Conservation (phyloP, 2,797 vertebrate species). For the Coracias cyanogaster region DNA sequence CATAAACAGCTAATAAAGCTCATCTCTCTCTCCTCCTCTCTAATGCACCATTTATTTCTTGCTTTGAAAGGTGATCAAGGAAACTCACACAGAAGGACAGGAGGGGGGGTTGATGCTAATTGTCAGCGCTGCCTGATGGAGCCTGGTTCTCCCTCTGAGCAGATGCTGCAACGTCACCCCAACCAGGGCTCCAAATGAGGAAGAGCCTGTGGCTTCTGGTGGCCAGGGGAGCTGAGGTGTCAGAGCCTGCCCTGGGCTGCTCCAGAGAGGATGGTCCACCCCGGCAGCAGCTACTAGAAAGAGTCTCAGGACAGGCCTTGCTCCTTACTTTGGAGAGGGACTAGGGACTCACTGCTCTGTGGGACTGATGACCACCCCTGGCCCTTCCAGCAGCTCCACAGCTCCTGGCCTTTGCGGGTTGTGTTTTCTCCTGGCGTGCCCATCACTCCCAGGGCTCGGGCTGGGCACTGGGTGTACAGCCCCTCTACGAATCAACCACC, state of each 20-base stretch:
- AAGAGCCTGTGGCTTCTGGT: not conserved
- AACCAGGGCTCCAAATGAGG: fast-evolving
- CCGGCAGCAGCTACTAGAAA: fast-evolving
- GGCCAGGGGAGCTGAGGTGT: fast-evolving
- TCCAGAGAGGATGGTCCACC: not conserved
- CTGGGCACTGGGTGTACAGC: fast-evolving
- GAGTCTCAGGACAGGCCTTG: not conserved
- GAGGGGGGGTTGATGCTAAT: conserved; percentile 13
- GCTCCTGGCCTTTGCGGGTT: not conserved
- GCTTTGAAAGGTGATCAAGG: conserved; percentile 33
- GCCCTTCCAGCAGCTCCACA: not conserved
- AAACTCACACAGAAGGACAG: not conserved
- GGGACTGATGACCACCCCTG: not conserved
- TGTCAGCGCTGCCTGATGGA: conserved; percentile 26
- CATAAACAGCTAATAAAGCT: conserved; percentile 71
- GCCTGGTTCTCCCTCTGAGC: not conserved
- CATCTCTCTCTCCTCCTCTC: conserved; percentile 42
- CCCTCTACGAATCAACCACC: fast-evolving
- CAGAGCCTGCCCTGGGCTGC: not conserved
- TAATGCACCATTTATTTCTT: conserved; percentile 58
- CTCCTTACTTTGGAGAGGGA: not conserved
- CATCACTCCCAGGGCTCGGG: not conserved
- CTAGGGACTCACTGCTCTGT: fast-evolving
- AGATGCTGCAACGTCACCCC: not conserved
- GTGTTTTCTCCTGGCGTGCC: no score